Base-by-base conservation (phyloP, 2,113 vertebrate genomes). In the Ivindomyrus marchei region DNA sequence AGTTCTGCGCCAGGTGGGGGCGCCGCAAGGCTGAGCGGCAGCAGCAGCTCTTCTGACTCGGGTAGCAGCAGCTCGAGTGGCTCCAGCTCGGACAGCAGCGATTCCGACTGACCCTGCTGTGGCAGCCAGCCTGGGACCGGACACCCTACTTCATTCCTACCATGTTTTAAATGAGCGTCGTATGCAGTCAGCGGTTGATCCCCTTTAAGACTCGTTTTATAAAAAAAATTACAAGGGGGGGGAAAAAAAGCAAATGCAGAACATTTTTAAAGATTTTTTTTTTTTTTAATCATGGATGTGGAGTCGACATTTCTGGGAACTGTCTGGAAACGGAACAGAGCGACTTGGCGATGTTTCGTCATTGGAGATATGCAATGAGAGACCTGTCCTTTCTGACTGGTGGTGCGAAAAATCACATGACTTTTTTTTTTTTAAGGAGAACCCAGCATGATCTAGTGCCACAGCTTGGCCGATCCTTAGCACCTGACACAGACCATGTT, bases 1-100 rank as follows among this genome's bases (percentile, higher is more conserved):
- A 91, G 96, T 89, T 94, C 96, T 0, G 89, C 93, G 0, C 91
- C 95, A 7, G 93, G 95, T 0, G 96, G 96, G 3, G 97, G 97
- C 3, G 93, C 96, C 0, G 0, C 97, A 4, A 94, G 96, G 39
- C 96, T 95, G 86, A 95, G 95, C 90, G 94, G 95, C 90, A 93
- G 94, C 94, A 97, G 97, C 96, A 96, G 95, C 85, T 98, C 97
- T 62, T 99, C 98, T 0, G 97, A 97, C 87, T 97, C 97, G 0
- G 96, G 95, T 1, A 96, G 95, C 95, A 97, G 96, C 95, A 97
- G 96, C 91, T 97, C 97, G 88, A 96, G 96, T 0, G 97, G 97
- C 0, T 98, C 97, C 91, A 97, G 96, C 90, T 97, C 98, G 0
- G 97, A 98, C 95, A 98, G 96, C 96, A 97, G 96, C 13, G 97